These are phyloP conservation scores for Rhynchonycteris naso DNA, from an alignment of 2,797 vertebrate genomes.

Conservation along the genomic window DNA sequence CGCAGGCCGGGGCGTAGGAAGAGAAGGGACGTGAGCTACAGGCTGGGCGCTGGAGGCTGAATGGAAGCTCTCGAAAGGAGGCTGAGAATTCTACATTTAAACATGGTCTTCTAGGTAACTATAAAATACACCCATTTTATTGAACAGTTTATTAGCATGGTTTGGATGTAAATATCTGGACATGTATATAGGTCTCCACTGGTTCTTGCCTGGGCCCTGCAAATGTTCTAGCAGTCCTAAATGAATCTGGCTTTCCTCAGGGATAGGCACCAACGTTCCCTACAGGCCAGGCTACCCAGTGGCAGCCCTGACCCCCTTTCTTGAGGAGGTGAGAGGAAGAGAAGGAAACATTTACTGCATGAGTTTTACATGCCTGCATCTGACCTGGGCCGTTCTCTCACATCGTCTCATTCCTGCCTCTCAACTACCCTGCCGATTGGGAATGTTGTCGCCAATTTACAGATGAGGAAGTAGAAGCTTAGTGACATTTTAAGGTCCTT, in stretches of 20 bases:
- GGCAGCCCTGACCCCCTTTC: neutral
- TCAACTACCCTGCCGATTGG: neutral
- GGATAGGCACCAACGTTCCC: neutral
- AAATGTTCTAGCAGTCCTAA: neutral
- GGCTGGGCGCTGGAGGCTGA: neutral
- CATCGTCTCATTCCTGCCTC: neutral
- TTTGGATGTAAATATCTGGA: neutral
- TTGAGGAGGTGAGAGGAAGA: neutral
- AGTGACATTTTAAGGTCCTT: neutral
- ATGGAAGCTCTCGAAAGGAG: neutral
- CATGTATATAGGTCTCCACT: neutral
- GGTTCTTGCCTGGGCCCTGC: neutral
- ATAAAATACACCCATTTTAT: neutral
- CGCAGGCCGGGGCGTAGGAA: neutral
- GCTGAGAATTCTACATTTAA: conserved; percentile 23
- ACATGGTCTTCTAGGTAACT: neutral
- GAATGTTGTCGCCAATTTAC: neutral
- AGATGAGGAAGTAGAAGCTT: neutral
- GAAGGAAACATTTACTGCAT: neutral
- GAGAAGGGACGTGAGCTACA: neutral
- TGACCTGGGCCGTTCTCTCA: neutral
- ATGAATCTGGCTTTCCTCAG: neutral
- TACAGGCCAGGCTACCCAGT: neutral
- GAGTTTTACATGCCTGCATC: neutral
- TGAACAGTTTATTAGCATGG: neutral